Base-by-base conservation (phyloP, 2,113 vertebrate species). In the Xiphias gladius region DNA sequence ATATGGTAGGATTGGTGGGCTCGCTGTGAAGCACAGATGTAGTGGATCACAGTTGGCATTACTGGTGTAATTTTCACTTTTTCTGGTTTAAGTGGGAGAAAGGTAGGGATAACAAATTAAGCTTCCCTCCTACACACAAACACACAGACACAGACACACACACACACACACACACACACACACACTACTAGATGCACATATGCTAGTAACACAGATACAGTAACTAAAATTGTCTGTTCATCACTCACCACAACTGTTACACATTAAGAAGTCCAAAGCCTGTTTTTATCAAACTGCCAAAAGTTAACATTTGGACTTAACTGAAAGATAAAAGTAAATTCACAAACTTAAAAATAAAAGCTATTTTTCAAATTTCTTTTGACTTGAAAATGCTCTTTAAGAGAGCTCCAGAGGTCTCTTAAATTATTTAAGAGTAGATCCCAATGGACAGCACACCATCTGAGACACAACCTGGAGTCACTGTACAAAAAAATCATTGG, bases 1-100 rank as follows among this genome's bases (percentile, higher is more conserved):
- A 97, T 97, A 97, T 96, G 97, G 96, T 91, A 93, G 94, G 94
- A 94, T 89, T 86, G 91, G 93, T 91, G 95, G 94, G 94, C 93
- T 88, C 91, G 92, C 93, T 93, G 91, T 84, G 95, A 94, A 94
- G 94, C 90, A 48, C 96, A 97, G 96, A 97, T 97, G 96, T 94
- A 96, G 94, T 83, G 95, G 95, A 97, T 97, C 96, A 97, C 94
- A 96, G 94, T 95, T 95, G 95, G 95, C 94, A 95, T 95, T 95
- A 82, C 69, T 95, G 93, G 93, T 94, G 91, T 89, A 76, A 83
- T 89, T 96, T 94, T 94, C 90, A 94, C 91, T 85, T 90, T 86
- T 87, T 91, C 79, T 89, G 86, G 89, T 93, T 94, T 94, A 95
- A 86, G 94, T 92, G 82, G 95, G 96, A 52, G 80, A 93, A 91